A percentile compares a stretch with the other conserved stretches of the same genome.
Conservation (phyloP, 1,140 invertebrate genomes). For the Spodoptera litura region DNA sequence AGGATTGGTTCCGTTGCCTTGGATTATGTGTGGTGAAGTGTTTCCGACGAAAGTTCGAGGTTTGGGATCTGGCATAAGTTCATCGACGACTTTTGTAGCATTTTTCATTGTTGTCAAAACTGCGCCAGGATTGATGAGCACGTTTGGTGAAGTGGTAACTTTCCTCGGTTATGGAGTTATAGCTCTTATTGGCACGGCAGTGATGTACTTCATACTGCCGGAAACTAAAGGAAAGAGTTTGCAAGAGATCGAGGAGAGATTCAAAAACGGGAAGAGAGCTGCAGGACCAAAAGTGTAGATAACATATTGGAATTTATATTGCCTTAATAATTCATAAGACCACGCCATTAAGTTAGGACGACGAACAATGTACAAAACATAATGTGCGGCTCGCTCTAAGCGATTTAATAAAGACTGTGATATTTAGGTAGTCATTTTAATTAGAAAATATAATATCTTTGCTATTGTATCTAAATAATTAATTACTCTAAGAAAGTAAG, state of each 20-base stretch:
- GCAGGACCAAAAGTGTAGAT: slow-evolving; percentile 49
- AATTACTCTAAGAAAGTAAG: background rate
- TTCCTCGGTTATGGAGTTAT: slow-evolving; percentile 90
- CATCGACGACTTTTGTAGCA: slow-evolving; percentile 88
- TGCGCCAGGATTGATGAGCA: slow-evolving; percentile 87
- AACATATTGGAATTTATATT: background rate
- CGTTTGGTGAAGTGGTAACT: slow-evolving; percentile 87
- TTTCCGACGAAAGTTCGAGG: slow-evolving; percentile 87
- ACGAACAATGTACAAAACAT: slow-evolving; percentile 32
- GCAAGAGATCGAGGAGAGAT: slow-evolving; percentile 90
- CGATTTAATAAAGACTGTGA: slow-evolving; percentile 41
- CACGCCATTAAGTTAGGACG: background rate
- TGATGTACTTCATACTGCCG: slow-evolving; percentile 90
- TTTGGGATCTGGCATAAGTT: slow-evolving; percentile 88
- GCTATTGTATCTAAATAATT: background rate
- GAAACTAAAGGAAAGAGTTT: slow-evolving; percentile 93
- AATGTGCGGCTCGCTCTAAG: slow-evolving; percentile 24
- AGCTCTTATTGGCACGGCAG: slow-evolving; percentile 88
- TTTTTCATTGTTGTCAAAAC: slow-evolving; percentile 91
- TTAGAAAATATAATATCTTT: background rate
- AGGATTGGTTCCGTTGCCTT: slow-evolving; percentile 89
- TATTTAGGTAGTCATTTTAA: slow-evolving; percentile 37
- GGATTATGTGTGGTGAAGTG: slow-evolving; percentile 90
- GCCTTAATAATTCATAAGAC: background rate
- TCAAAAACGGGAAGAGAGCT: slow-evolving; percentile 71